Conservation (phyloP, 2,113 vertebrate species). For the Rhynchomys soricoides region DNA sequence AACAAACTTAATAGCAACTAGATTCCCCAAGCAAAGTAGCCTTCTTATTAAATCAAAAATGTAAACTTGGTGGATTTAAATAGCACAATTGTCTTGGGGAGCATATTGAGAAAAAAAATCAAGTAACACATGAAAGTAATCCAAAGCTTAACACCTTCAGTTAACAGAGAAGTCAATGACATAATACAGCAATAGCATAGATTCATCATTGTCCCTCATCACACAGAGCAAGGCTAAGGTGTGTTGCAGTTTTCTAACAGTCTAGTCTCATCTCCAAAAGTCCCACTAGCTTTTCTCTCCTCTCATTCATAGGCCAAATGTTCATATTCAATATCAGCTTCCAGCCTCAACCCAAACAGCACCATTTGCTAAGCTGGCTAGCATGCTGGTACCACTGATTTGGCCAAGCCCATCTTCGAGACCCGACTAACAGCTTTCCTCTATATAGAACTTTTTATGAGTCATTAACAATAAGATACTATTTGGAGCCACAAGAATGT, state of each 20-base stretch:
- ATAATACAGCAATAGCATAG: not conserved
- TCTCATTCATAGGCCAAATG: rapidly evolving
- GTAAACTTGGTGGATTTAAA: not conserved
- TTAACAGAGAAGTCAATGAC: not conserved
- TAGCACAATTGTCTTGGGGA: not conserved
- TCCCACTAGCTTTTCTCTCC: not conserved
- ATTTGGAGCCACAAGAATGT: not conserved
- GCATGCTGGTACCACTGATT: not conserved
- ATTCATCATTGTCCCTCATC: rapidly evolving
- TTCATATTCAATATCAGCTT: not conserved
- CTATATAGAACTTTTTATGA: not conserved
- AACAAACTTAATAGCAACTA: not conserved
- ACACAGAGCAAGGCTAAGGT: not conserved
- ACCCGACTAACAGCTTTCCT: not conserved
- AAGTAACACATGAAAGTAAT: not conserved
- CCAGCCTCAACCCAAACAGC: not conserved
- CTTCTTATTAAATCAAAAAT: not conserved
- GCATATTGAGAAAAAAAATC: not conserved
- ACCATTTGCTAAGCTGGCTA: not conserved
- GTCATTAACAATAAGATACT: not conserved
- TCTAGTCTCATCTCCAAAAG: rapidly evolving
- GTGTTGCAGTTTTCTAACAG: not conserved
- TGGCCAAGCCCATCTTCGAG: not conserved
- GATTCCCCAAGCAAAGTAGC: not conserved
- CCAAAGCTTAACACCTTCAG: not conserved